Evolutionary conservation across 2,888 invertebrate species (phyloP).

Genomic region (Catocala fraxini): DNA sequence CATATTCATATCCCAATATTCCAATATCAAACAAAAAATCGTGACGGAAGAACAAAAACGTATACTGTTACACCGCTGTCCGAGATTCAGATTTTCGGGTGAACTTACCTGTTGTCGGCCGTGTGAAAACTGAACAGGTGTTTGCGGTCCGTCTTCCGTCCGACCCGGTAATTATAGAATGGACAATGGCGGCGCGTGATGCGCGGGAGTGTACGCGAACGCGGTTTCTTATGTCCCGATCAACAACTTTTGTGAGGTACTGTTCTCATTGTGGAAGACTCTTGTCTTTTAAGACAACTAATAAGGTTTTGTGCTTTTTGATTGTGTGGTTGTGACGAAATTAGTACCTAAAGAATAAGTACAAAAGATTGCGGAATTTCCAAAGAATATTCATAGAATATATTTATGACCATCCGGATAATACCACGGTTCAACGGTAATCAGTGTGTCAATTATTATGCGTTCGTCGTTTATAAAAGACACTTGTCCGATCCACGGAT

Average conservation of each 20-base stretch:
- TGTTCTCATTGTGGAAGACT: slow-evolving; percentile 26
- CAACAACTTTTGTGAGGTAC: slow-evolving; percentile 45
- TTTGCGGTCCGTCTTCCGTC: slow-evolving; percentile 69
- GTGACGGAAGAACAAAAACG: slow-evolving; percentile 73
- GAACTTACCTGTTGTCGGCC: slow-evolving; percentile 77
- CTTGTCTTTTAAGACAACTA: slow-evolving; percentile 14
- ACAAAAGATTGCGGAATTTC: no score
- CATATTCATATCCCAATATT: slow-evolving; percentile 14
- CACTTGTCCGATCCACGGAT: no score
- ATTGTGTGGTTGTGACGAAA: slow-evolving; percentile 2
- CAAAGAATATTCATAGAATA: no score
- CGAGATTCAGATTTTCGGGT: slow-evolving; percentile 62
- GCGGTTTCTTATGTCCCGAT: slow-evolving; percentile 45
- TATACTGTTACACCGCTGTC: slow-evolving; percentile 75
- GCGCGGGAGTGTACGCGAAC: slow-evolving; percentile 68
- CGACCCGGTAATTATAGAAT: slow-evolving; percentile 78
- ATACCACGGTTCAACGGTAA: no score
- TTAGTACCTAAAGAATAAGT: background rate
- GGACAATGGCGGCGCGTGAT: slow-evolving; percentile 77
- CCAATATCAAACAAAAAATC: slow-evolving; percentile 29
- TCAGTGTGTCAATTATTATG: no score
- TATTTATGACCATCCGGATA: no score
- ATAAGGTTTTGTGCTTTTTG: slow-evolving; percentile 6
- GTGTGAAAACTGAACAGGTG: slow-evolving; percentile 87
- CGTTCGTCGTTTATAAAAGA: no score